These are phyloP conservation scores for Mercenaria mercenaria DNA, from an alignment of 1,140 invertebrate species.

Conservation along the genomic window DNA sequence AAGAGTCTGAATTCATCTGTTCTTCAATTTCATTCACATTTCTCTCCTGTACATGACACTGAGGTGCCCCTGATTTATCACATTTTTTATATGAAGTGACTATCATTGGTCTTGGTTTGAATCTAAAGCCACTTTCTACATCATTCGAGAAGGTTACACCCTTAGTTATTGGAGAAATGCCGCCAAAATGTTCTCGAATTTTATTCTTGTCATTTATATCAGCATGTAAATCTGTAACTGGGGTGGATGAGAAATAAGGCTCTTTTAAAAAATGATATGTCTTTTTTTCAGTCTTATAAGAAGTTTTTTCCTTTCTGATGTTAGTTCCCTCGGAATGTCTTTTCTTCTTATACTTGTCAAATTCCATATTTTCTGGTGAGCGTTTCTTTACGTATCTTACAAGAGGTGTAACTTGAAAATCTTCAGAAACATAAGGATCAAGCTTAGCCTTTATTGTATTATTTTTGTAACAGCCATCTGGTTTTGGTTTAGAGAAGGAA, in stretches of 20 bases:
- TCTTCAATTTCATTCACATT: neutral
- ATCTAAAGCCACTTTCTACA: neutral
- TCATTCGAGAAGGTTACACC: neutral
- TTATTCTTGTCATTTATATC: neutral
- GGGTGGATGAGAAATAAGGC: neutral
- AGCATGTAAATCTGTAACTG: neutral
- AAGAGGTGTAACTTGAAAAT: conserved; percentile 28
- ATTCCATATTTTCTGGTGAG: neutral
- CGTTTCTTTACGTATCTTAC: conserved; percentile 38
- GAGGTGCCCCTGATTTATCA: neutral
- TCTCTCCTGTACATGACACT: neutral
- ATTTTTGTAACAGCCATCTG: neutral
- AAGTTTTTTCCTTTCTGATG: neutral
- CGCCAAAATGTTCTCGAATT: neutral
- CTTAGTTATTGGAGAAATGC: conserved; percentile 3
- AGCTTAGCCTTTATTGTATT: neutral
- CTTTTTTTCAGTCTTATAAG: neutral
- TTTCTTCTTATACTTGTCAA: neutral
- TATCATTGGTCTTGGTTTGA: neutral
- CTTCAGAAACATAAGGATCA: conserved; percentile 26
- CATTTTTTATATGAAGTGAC: neutral
- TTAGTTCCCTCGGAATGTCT: neutral
- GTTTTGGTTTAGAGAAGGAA: conserved; percentile 1
- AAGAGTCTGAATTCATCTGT: neutral
- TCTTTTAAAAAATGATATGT: neutral